phyloP scores from a whole-genome alignment of 2,797 vertebrate species.

The Falco columbarius region DNA sequence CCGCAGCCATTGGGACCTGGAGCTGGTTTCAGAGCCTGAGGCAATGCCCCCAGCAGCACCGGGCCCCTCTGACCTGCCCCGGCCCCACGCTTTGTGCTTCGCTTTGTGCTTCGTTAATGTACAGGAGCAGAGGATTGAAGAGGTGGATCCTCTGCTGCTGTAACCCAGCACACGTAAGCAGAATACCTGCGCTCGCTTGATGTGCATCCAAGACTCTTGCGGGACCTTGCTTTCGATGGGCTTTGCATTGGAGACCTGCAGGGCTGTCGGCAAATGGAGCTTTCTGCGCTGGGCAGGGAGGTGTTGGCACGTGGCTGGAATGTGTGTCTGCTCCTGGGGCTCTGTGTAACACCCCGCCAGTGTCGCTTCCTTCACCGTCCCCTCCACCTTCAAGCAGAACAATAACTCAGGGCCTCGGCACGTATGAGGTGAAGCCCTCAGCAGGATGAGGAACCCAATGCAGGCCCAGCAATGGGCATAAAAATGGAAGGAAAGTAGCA shows the following conservation, averaged over 20 bases:
- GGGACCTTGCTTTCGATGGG: rapidly evolving
- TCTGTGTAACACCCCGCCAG: rapidly evolving
- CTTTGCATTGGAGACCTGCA: rapidly evolving
- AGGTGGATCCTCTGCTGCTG: neutral
- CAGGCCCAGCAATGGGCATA: too few species aligned
- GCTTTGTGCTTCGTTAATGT: rapidly evolving
- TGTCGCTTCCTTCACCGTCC: neutral
- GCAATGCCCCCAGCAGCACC: rapidly evolving
- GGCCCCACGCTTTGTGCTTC: rapidly evolving
- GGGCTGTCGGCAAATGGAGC: neutral
- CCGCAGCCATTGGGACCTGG: rapidly evolving
- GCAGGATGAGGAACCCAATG: rapidly evolving
- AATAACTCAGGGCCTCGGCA: neutral
- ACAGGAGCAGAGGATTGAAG: rapidly evolving
- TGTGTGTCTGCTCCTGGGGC: rapidly evolving
- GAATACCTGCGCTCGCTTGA: rapidly evolving
- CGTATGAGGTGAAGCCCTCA: neutral
- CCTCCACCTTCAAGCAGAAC: neutral
- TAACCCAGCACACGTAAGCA: rapidly evolving
- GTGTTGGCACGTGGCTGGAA: neutral
- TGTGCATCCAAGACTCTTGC: neutral
- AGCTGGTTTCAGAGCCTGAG: neutral
- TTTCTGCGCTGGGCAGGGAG: neutral
- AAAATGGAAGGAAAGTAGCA: neutral
- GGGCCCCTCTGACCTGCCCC: neutral